Evolutionary conservation across 1,140 invertebrate genomes (phyloP), one percentile per base, ranked within the genome.

Genomic region (Drosophila nigromelanica): DNA sequence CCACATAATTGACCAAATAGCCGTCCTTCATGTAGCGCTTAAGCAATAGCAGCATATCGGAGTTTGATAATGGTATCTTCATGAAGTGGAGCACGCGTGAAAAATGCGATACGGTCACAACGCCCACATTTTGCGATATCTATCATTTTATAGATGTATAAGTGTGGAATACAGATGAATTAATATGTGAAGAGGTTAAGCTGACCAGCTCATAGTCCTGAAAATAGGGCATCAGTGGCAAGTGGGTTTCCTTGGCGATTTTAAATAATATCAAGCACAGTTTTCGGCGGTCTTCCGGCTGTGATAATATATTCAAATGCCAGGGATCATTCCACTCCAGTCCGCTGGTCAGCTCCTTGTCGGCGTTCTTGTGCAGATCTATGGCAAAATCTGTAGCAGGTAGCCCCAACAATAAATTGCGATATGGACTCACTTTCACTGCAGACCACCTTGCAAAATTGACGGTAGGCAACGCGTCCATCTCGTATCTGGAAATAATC

Each of bases 401-500:
- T 10, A 51, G 12, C 12, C 30, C 5, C 6, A 35, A 8, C 7
- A 35, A 35, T 11, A 27, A n/a, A 10, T 0, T 15, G 6, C 2
- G 2, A 7, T n/a, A 12, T 4, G 0, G 42, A 78, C 87, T 79
- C 12, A 92, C 91, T 93, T 92, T 94, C 93, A 42, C 94, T 93
- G 68, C 95, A 94, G 60, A 96, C 94, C 59, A 96, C 93, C 80
- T 94, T 93, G 73, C 95, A 96, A 45, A 96, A 93, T 91, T 96
- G 95, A 0, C 93, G 93, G 87, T 96, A 96, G 35, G 94, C 93
- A 27, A 96, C 93, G 66, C 95, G 93, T 40, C 95, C 95, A 92
- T 96, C 95, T 50, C 95, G 94, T 21, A 95, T 93, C 35, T 95
- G 93, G 92, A 96, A 96, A 92, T 96, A 96, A 91, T 95, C 95